These are phyloP conservation scores for Netelia virgata DNA, from an alignment of 2,888 invertebrate species.

Conservation along the genomic window DNA sequence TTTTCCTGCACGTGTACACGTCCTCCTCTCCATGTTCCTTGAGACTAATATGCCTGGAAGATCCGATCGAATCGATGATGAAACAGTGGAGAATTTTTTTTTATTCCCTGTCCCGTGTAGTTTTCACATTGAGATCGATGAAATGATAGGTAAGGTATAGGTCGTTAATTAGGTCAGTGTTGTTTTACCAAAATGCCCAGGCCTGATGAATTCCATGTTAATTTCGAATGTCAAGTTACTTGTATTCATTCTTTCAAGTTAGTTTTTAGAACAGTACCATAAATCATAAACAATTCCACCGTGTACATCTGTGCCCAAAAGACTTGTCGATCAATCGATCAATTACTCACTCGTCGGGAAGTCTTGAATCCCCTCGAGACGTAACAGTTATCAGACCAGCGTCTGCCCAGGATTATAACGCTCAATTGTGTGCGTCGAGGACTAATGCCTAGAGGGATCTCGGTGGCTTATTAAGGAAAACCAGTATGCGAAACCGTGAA, in stretches of 20 bases:
- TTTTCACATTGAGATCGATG: neutral
- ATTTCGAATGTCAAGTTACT: neutral
- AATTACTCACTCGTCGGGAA: conserved; percentile 11
- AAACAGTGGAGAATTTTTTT: neutral
- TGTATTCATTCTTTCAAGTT: neutral
- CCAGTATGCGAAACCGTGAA: conserved; percentile 56
- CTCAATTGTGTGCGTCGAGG: conserved; percentile 38
- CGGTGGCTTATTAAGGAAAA: conserved; percentile 28
- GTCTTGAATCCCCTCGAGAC: conserved; percentile 5
- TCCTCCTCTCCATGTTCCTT: neutral
- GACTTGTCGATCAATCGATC: neutral
- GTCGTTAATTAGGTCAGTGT: neutral
- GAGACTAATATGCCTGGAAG: neutral
- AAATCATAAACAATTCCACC: neutral
- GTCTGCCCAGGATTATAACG: conserved; percentile 18
- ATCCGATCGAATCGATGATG: conserved; percentile 19
- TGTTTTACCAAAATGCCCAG: neutral
- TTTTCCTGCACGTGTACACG: neutral
- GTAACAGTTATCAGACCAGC: conserved; percentile 12
- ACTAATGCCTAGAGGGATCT: conserved; percentile 29
- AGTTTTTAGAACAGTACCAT: neutral
- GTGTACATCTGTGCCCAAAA: neutral
- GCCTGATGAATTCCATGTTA: neutral
- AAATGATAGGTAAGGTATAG: no score
- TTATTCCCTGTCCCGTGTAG: neutral